Evolutionary conservation across 1,140 invertebrate species (phyloP), one percentile per base, ranked within the genome.

Genomic region (Micrasema longulum): DNA sequence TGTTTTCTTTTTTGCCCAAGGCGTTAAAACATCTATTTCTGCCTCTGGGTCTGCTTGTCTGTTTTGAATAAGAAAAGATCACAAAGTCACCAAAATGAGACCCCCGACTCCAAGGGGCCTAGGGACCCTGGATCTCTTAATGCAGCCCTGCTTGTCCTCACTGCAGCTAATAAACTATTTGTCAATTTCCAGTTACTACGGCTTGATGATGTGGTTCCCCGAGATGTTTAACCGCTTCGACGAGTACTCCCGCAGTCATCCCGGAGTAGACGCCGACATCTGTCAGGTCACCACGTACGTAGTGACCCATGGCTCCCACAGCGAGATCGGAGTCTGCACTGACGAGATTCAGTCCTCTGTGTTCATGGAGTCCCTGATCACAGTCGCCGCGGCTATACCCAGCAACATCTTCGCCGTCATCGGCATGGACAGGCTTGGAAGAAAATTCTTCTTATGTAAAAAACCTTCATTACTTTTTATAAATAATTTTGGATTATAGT

Each of bases 171-270:
- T 41, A 62, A 14, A 20, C 22, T 22, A 22, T 4, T 47, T 47
- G 23, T 16, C 16, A 0, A 23, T 47, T 64, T 53, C 7, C 78
- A 91, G 91, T 69, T 95, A 95, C 79, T 95, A 95, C 77, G 93
- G 93, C 52, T 83, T 95, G 18, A 94, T 95, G 92, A 94, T 95
- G 91, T 95, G 94, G 94, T 95, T 95, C 83, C 93, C 94, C 0
- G 93, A 95, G 82, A 87, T 95, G 72, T 95, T 94, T 83, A 93
- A 93, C 80, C 91, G 93, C 47, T 94, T 94, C 78, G 92, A 95
- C 79, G 91, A 92, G 78, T 95, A 87, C 80, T 87, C 89, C 64
- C 86, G 87, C 35, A 85, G 79, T 7, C 85, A 89, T 80, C 87
- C 89, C 50, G 84, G 86, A 55, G 80, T 81, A 1, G 84, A 86